phyloP scores from a whole-genome alignment of 1,140 invertebrate species.

The Hydropsyche tenuis region DNA sequence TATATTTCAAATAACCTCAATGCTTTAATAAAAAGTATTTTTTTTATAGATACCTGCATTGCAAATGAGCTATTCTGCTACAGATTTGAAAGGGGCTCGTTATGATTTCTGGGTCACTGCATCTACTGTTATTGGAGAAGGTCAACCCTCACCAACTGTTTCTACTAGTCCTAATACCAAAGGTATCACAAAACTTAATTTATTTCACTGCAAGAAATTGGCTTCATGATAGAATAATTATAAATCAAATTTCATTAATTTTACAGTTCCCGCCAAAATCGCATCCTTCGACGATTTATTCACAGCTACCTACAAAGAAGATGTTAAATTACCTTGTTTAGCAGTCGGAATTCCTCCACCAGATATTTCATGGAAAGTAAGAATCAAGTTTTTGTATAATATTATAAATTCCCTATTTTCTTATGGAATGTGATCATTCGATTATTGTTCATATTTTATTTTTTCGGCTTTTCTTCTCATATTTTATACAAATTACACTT shows the following conservation, averaged over 20 bases:
- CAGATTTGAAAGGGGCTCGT: constrained; percentile 80
- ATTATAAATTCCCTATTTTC: too few relatives aligned
- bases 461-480: background rate
- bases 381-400: background rate
- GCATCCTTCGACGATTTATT: constrained; percentile 91
- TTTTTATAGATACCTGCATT: constrained; percentile 62
- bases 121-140: constrained; percentile 91
- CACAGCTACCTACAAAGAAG: constrained; percentile 88
- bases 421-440: background rate
- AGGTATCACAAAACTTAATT: constrained; percentile 60
- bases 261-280: constrained; percentile 86
- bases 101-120: constrained; percentile 96
- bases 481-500: too few relatives aligned
- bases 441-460: background rate
- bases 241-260: constrained; percentile 53
- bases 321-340: constrained; percentile 88
- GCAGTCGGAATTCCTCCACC: constrained; percentile 89
- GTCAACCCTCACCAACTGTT: constrained; percentile 85
- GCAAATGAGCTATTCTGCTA: constrained; percentile 82
- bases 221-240: background rate
- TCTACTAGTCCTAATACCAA: constrained; percentile 81
- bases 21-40: background rate
- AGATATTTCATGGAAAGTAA: constrained; percentile 85
- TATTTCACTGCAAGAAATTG: background rate
- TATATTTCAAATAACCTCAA: constrained; percentile 51